These are phyloP conservation scores for Sebastes vulpes DNA, from an alignment of 2,797 vertebrate species.

Conservation along the genomic window DNA sequence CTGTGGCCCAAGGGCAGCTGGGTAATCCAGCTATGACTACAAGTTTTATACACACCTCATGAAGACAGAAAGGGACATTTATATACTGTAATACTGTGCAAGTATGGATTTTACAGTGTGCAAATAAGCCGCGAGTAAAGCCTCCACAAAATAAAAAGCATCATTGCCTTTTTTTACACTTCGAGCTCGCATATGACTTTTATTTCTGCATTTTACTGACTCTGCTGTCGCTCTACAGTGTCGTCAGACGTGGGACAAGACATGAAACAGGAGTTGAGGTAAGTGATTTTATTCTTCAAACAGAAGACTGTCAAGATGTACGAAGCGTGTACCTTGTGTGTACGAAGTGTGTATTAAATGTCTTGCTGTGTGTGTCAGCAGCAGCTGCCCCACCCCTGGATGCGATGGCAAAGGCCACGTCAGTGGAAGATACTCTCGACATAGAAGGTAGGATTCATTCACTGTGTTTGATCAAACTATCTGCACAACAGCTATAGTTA, in stretches of 20 bases:
- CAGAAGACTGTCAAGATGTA: background rate
- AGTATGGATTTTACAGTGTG: background rate
- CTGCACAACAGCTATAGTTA: background rate
- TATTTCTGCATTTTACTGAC: background rate
- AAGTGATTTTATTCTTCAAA: slow-evolving; percentile 36
- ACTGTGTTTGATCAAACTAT: background rate
- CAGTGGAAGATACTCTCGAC: slow-evolving; percentile 94
- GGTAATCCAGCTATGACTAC: background rate
- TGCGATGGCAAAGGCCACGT: slow-evolving; percentile 96
- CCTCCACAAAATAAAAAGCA: background rate
- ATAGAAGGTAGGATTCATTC: slow-evolving; percentile 89
- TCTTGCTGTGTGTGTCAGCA: slow-evolving; percentile 54
- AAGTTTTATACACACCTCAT: background rate
- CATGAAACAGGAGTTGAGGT: slow-evolving; percentile 95
- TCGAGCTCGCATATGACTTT: background rate
- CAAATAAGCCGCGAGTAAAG: background rate
- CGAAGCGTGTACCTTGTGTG: background rate
- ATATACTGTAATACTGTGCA: background rate
- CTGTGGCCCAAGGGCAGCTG: background rate
- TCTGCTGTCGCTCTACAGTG: slow-evolving; percentile 68
- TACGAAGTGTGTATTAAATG: background rate
- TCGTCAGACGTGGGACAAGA: slow-evolving; percentile 91
- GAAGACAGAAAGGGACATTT: background rate
- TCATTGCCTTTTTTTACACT: background rate
- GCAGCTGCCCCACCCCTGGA: slow-evolving; percentile 96